Evolutionary conservation across 1,140 invertebrate species (phyloP).

Genomic region (Tribolium madens): DNA sequence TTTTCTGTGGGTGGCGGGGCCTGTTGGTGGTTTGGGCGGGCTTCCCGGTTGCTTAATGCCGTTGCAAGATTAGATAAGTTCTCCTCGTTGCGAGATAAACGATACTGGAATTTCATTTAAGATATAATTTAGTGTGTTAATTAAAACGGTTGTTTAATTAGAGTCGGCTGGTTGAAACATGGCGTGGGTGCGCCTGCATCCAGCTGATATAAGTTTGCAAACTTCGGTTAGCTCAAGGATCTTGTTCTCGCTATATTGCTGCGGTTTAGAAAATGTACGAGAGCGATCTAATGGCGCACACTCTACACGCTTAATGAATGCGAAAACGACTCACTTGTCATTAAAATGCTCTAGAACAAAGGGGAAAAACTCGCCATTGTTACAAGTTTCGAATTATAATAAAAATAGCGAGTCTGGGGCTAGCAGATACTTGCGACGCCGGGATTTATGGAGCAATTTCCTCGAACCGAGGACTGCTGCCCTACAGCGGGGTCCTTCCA

Average conservation of each 20-base stretch:
- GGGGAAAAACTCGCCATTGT: neutral
- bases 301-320: slow-evolving; percentile 46
- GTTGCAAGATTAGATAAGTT: slow-evolving; percentile 43
- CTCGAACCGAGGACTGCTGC: neutral
- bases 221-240: slow-evolving; percentile 57
- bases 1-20: too few relatives aligned
- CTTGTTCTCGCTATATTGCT: slow-evolving; percentile 52
- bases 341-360: slow-evolving; percentile 26
- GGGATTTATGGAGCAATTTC: slow-evolving; percentile 31
- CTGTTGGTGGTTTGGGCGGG: neutral
- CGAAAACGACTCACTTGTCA: slow-evolving; percentile 34
- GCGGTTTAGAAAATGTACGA: slow-evolving; percentile 53
- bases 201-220: slow-evolving; percentile 61
- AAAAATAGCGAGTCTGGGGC: slow-evolving; percentile 19
- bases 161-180: slow-evolving; percentile 61
- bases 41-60: slow-evolving; percentile 1
- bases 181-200: slow-evolving; percentile 57
- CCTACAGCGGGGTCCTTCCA: slow-evolving; percentile 6
- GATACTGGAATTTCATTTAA: slow-evolving; percentile 64
- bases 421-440: slow-evolving; percentile 11
- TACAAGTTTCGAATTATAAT: slow-evolving; percentile 12
- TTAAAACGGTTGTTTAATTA: slow-evolving; percentile 67
- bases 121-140: slow-evolving; percentile 66
- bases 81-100: slow-evolving; percentile 55
- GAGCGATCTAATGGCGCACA: slow-evolving; percentile 42